Base-by-base conservation (phyloP, 2,888 invertebrate genomes). In the Rhamnusium bicolor region DNA sequence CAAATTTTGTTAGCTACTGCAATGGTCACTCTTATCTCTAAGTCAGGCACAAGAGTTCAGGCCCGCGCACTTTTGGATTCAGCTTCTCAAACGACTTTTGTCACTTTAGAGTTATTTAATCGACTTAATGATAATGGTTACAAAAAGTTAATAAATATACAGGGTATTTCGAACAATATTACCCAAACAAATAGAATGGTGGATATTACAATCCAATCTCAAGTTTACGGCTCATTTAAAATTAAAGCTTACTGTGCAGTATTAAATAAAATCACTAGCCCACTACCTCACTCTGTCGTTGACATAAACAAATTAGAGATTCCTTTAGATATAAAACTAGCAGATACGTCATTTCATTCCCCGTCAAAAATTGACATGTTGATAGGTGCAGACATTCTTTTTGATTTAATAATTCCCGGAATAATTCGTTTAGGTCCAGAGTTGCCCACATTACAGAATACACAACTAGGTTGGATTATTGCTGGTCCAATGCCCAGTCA, bases 401-500 rank as follows among this genome's bases (percentile, higher is more conserved):
- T 56, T 56, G 54, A 56, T n/a, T 12, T 56, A 21, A 3, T 56
- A 56, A 1, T 12, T 56, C 54, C 54, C n/a, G 54, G 54, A n/a
- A 2, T 56, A 56, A 12, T 56, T n/a, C 24, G 27, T 1, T 24
- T 56, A 12, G 54, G 54, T 21, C 54, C 18, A 14, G n/a, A 56
- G 12, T 56, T 56, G 12, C 27, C 54, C 2, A 24, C 54, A 0
- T 27, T 56, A 14, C 54, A 56, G 27, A 24, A 56, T 24, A 56
- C 24, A 4, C n/a, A 27, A 4, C 7, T 56, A 24, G 54, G 54
- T 12, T 56, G 54, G 54, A 24, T 56, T 7, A 56, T 56, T 24
- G 54, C 12, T 10, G 54, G 54, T 56, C 54, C 54, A 56, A 56
- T 56, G 1, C 54, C 54, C 1, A 56, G n/a, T 56, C 24, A 56